A percentile compares a stretch with the other conserved stretches of the same genome.
Evolutionary conservation across 2,113 vertebrate species (phyloP).

Genomic region (Takifugu bimaculatus): DNA sequence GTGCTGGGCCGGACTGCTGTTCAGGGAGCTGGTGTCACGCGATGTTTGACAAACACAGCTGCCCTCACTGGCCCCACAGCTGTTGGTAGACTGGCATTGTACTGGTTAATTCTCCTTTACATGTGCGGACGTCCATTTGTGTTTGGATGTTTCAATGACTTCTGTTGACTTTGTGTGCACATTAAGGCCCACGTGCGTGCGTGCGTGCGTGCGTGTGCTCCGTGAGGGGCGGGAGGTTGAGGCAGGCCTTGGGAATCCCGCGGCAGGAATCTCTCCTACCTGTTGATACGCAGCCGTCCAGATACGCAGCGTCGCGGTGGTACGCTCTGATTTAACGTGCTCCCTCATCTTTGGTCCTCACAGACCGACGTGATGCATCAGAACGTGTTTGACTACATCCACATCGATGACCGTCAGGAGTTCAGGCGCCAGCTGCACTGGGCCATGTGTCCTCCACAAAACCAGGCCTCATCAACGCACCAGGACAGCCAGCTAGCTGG

Average conservation of each 20-base stretch:
- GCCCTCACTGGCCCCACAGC: slow-evolving; percentile 61
- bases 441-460: slow-evolving; percentile 92
- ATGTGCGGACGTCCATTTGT: slow-evolving; percentile 7
- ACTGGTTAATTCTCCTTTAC: slow-evolving; percentile 23
- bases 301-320: background rate
- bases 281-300: slow-evolving; percentile 9
- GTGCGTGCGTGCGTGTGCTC: slow-evolving; percentile 3
- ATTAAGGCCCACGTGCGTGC: background rate
- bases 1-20: slow-evolving; percentile 60
- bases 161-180: slow-evolving; percentile 18
- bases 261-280: slow-evolving; percentile 1
- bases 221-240: background rate
- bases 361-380: slow-evolving; percentile 99
- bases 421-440: slow-evolving; percentile 94
- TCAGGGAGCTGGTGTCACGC: slow-evolving; percentile 74
- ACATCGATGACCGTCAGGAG: slow-evolving; percentile 95
- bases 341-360: background rate
- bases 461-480: slow-evolving; percentile 52
- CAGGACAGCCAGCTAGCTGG: slow-evolving; percentile 69
- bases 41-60: slow-evolving; percentile 76
- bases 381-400: slow-evolving; percentile 95
- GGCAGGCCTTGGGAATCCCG: slow-evolving; percentile 14
- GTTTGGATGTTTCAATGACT: slow-evolving; percentile 1
- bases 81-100: slow-evolving; percentile 42
- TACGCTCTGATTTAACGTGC: background rate